Conservation (phyloP, 2,797 vertebrate genomes). For the Sebastes ruberrimus region DNA sequence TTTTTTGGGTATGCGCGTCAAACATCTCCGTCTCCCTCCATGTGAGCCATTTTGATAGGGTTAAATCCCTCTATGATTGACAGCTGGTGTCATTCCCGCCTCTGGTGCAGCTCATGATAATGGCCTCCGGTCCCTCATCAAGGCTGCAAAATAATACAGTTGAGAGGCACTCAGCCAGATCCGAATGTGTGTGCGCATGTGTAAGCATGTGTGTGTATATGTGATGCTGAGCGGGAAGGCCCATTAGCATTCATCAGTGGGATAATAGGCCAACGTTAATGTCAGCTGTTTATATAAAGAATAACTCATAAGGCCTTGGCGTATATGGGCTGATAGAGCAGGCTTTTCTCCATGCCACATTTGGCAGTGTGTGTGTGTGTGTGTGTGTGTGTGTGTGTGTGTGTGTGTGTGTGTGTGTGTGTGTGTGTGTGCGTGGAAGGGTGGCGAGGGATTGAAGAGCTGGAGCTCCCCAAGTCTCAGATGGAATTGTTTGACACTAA, state of each 20-base stretch:
- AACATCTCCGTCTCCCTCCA: neutral
- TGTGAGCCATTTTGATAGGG: constrained; percentile 32
- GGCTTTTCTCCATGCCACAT: constrained; percentile 31
- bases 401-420: neutral
- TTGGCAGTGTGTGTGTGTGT: constrained; percentile 15
- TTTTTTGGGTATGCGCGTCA: neutral
- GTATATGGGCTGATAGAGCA: constrained; percentile 55
- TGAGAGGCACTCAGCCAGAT: constrained; percentile 62
- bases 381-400: neutral
- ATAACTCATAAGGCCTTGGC: constrained; percentile 68
- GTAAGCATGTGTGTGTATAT: constrained; percentile 1
- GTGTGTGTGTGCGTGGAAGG: neutral
- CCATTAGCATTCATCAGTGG: constrained; percentile 74
- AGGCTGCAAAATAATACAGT: constrained; percentile 59
- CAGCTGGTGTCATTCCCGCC: constrained; percentile 56
- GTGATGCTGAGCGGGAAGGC: constrained; percentile 44
- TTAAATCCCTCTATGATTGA: constrained; percentile 55
- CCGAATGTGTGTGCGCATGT: constrained; percentile 26
- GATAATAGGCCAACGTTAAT: constrained; percentile 71
- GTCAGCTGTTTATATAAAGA: constrained; percentile 77
- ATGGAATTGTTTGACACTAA: constrained; percentile 43
- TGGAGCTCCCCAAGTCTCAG: constrained; percentile 3
- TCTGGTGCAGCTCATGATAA: constrained; percentile 50
- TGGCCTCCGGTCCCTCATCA: constrained; percentile 59
- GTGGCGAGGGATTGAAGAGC: constrained; percentile 20